These are phyloP conservation scores for Callaeas wilsoni DNA, from an alignment of 2,113 vertebrate species.

Conservation along the genomic window DNA sequence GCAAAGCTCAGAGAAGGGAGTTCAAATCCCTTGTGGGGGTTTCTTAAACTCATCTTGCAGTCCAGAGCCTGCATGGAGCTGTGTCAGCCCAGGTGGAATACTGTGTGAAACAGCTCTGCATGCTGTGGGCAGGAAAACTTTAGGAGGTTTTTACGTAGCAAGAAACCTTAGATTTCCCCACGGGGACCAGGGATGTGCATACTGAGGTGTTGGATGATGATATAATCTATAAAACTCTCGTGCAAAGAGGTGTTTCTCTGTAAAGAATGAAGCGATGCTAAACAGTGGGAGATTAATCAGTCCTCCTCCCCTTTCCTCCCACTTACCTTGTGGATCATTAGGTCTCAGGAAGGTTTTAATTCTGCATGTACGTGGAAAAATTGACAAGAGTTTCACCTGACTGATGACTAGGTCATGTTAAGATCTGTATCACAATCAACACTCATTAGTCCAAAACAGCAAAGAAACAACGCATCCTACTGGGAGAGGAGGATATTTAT, in stretches of 20 bases:
- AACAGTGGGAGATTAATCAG: constrained; percentile 39
- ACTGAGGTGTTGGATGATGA: background rate
- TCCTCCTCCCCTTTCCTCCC: constrained; percentile 17
- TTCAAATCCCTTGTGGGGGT: background rate
- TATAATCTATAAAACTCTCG: constrained; percentile 25
- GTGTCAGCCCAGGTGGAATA: background rate
- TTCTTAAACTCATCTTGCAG: background rate
- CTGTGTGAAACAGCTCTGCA: background rate
- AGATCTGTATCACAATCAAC: background rate
- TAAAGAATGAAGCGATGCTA: constrained; percentile 14
- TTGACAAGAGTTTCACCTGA: background rate
- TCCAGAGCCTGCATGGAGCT: background rate
- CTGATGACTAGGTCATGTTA: background rate
- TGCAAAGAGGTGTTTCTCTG: background rate
- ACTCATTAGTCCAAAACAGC: background rate
- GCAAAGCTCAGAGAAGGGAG: background rate
- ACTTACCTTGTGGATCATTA: constrained; percentile 21
- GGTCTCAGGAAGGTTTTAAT: constrained; percentile 41
- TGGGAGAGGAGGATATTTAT: background rate
- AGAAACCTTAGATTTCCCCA: background rate
- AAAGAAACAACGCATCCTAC: background rate
- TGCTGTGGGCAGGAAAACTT: background rate
- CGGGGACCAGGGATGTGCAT: background rate
- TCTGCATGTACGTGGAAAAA: background rate
- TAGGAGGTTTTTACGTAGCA: background rate